Percentiles rank a stretch among this genome's conserved stretches.
phyloP scores from a whole-genome alignment of 2,888 invertebrate species.

The Caenorhabditis drosophilae region DNA sequence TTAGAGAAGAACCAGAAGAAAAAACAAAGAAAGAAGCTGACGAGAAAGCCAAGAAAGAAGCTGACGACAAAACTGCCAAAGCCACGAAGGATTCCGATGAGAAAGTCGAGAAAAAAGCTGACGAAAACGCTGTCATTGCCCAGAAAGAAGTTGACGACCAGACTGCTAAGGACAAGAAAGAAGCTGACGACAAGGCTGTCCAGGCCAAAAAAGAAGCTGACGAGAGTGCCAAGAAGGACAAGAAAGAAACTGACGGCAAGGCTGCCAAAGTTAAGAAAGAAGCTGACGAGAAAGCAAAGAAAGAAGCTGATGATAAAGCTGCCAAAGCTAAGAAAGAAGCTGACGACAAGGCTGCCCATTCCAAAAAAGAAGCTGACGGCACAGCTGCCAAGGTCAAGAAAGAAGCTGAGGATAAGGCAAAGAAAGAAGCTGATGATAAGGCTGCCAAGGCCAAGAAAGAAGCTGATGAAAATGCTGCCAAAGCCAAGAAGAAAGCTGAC shows the following conservation, averaged over 20 bases:
- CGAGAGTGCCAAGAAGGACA: conserved; percentile 4
- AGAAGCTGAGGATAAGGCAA: conserved; percentile 6
- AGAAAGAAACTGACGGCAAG: conserved; percentile 2
- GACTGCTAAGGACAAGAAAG: conserved; percentile 9
- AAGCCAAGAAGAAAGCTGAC: conserved; percentile 5
- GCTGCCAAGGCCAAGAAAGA: conserved; percentile 10
- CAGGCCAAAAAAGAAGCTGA: conserved; percentile 6
- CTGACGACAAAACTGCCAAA: neutral
- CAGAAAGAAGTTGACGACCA: conserved; percentile 2
- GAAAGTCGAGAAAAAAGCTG: conserved; percentile 8
- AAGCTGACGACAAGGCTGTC: conserved; percentile 2
- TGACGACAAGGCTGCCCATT: conserved; percentile 8
- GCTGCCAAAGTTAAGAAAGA: conserved; percentile 6
- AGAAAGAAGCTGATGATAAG: conserved; percentile 17
- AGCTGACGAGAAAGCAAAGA: conserved; percentile 6
- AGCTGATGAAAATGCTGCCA: conserved; percentile 3
- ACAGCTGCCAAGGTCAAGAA: conserved; percentile 14
- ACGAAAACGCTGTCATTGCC: neutral
- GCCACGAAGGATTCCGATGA: conserved; percentile 3
- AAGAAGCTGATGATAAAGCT: conserved; percentile 3
- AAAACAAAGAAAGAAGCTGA: conserved; percentile 3
- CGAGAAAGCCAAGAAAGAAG: conserved; percentile 3
- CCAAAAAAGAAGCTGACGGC: conserved; percentile 9
- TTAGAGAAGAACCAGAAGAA: neutral
- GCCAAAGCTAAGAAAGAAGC: conserved; percentile 4